These are phyloP conservation scores for Spatulosminthurus flaviceps DNA, from an alignment of 2,888 invertebrate species.

Conservation along the genomic window DNA sequence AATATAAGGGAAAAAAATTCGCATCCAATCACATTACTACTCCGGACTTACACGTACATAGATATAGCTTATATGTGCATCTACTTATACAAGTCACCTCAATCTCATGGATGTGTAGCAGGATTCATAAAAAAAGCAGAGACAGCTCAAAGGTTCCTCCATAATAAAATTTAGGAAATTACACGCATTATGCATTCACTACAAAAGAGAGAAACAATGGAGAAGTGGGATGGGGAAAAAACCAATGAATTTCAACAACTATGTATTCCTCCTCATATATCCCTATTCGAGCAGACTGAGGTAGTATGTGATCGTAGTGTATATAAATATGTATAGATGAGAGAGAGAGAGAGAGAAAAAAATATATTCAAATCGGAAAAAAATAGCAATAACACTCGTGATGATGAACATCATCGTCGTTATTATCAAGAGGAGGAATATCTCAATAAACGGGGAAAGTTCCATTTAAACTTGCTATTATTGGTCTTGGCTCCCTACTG, in stretches of 20 bases:
- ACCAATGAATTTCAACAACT: neutral
- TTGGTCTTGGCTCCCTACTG: conserved; percentile 50
- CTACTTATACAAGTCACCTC: too few relatives aligned
- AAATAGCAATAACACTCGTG: conserved; percentile 2
- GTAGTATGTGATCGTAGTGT: too few relatives aligned
- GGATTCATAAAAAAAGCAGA: neutral
- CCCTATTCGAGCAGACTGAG: neutral
- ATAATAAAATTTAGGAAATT: conserved; percentile 6
- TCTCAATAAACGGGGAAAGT: conserved; percentile 16
- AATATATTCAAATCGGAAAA: neutral
- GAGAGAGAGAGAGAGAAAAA: neutral
- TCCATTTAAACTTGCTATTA: conserved; percentile 4
- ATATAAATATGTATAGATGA: too few relatives aligned
- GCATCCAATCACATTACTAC: neutral
- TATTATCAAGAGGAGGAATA: conserved; percentile 1
- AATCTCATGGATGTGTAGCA: too few relatives aligned
- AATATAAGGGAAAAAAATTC: conserved; percentile 1
- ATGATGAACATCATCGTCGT: neutral
- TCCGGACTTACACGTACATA: neutral
- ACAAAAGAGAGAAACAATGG: too few relatives aligned
- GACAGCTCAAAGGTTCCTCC: neutral
- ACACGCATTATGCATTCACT: conserved; percentile 18
- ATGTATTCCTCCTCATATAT: neutral
- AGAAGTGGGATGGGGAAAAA: neutral
- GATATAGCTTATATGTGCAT: too few relatives aligned